phyloP scores from a whole-genome alignment of 2,797 vertebrate species.

The Cossypha niveicapilla region DNA sequence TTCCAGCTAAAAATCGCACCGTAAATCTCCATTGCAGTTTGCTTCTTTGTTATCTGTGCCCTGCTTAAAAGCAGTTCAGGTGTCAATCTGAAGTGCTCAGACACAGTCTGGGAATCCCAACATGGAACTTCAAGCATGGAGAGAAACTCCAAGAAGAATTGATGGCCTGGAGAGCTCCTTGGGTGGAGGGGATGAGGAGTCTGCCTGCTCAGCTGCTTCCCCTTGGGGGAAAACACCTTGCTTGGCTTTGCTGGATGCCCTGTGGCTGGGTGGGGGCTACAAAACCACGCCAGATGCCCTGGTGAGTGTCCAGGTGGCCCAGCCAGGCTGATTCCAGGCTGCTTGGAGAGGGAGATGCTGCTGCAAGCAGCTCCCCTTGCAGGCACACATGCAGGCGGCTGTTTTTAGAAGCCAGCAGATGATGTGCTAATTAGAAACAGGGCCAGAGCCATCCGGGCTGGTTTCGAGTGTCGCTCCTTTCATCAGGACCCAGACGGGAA shows the following conservation, averaged over 20 bases:
- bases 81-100: background rate
- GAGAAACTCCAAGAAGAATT: background rate
- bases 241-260: background rate
- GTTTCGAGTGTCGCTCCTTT: constrained; percentile 6
- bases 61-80: background rate
- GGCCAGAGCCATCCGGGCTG: background rate
- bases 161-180: background rate
- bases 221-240: too few species aligned
- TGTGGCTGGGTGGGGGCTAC: rapidly evolving
- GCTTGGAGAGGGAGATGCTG: background rate
- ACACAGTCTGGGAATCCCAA: background rate
- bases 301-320: background rate
- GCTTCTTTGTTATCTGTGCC: background rate
- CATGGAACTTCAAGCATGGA: rapidly evolving
- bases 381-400: background rate
- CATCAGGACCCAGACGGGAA: background rate
- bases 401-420: constrained; percentile 38
- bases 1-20: background rate
- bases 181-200: background rate
- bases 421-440: constrained; percentile 56
- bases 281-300: background rate
- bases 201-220: background rate
- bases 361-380: background rate
- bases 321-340: background rate
- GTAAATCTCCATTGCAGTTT: background rate